Conservation (phyloP, 2,113 vertebrate genomes). For the Sakesphorus luctuosus region DNA sequence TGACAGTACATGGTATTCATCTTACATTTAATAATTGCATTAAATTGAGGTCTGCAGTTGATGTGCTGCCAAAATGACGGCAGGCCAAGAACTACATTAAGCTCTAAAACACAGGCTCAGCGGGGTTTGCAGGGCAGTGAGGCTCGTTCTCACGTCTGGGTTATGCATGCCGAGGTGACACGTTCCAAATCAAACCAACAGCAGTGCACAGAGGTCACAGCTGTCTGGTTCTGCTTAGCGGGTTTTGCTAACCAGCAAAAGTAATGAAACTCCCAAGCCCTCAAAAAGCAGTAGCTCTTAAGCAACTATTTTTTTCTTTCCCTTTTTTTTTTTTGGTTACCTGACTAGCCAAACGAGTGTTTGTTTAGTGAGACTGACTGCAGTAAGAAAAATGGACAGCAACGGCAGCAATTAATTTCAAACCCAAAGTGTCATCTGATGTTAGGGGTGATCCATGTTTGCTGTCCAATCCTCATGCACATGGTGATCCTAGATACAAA, state of each 20-base stretch:
- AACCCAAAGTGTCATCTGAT: not conserved
- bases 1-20: not conserved
- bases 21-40: slow-evolving; percentile 26
- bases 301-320: not conserved
- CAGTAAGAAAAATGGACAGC: not conserved
- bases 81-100: slow-evolving; percentile 22
- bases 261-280: not conserved
- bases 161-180: accelerated
- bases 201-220: not conserved
- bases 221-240: not conserved
- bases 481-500: not conserved
- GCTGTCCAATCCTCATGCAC: not conserved
- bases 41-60: not conserved
- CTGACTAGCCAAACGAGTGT: not conserved
- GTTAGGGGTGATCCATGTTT: not conserved
- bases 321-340: not conserved
- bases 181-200: not conserved
- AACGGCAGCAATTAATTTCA: not conserved
- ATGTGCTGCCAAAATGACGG: slow-evolving; percentile 30
- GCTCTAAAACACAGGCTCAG: not conserved
- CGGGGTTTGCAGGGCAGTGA: not conserved
- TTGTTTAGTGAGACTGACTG: not conserved
- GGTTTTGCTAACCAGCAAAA: slow-evolving; percentile 48
- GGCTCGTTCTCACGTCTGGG: slow-evolving; percentile 1
- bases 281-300: not conserved